Percentiles rank a stretch among this genome's conserved stretches.
Evolutionary conservation across 2,888 invertebrate genomes (phyloP).

Genomic region (Leptinotarsa haldemani): DNA sequence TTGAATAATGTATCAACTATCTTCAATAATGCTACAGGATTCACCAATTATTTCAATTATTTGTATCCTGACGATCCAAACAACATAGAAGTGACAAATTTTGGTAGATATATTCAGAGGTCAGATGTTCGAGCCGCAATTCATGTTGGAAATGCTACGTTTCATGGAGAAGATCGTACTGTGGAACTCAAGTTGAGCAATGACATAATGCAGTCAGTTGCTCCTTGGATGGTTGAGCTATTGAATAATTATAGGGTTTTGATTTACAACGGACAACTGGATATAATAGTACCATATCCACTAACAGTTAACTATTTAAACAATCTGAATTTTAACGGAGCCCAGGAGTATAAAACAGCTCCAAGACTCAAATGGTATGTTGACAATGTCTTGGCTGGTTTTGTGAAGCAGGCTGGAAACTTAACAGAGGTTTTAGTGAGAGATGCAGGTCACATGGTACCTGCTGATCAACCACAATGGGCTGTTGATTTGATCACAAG

Average conservation of each 20-base stretch:
- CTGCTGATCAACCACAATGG: conserved; percentile 82
- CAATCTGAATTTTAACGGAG: conserved; percentile 76
- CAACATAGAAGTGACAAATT: conserved; percentile 65
- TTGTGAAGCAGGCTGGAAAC: conserved; percentile 77
- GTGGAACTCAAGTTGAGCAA: conserved; percentile 79
- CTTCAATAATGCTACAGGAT: conserved; percentile 81
- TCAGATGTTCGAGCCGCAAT: conserved; percentile 76
- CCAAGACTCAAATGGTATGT: conserved; percentile 78
- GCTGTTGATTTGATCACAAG: conserved; percentile 78
- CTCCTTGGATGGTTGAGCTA: conserved; percentile 77
- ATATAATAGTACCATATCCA: conserved; percentile 91
- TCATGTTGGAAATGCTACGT: conserved; percentile 86
- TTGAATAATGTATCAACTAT: conserved; percentile 70
- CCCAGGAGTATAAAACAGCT: conserved; percentile 75
- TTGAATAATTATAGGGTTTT: conserved; percentile 78
- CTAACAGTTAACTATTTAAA: conserved; percentile 83
- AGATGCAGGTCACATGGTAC: conserved; percentile 86
- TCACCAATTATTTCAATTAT: conserved; percentile 81
- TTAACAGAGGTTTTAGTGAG: conserved; percentile 80
- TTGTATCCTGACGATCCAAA: conserved; percentile 70
- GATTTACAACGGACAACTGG: conserved; percentile 90
- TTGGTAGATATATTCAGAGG: conserved; percentile 74
- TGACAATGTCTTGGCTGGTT: conserved; percentile 78
- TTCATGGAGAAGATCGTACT: conserved; percentile 68
- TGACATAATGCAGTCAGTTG: conserved; percentile 87